Percentiles rank a stretch among this genome's conserved stretches.
Conservation (phyloP, 2,888 invertebrate genomes). For the Tenthredo scrophulariae region DNA sequence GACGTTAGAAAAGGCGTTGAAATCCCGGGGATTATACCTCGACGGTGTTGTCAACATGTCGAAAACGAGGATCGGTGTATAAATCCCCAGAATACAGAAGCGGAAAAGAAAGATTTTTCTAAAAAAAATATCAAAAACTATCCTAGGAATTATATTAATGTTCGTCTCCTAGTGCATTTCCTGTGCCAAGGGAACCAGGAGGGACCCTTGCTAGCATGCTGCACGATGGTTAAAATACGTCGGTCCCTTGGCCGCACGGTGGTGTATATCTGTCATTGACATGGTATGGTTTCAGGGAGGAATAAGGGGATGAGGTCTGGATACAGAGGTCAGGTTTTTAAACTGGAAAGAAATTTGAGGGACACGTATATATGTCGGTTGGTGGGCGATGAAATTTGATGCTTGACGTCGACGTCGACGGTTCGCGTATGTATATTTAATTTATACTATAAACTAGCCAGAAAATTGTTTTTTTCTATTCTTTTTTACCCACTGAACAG, state of each 20-base stretch:
- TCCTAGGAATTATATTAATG: conserved; percentile 33
- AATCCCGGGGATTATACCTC: background rate
- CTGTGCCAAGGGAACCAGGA: background rate
- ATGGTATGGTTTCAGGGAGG: background rate
- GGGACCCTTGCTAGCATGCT: background rate
- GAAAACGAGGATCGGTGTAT: background rate
- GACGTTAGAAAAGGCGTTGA: background rate
- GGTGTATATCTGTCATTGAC: conserved; percentile 32
- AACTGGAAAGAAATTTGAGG: background rate
- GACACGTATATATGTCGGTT: background rate
- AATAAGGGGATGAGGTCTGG: background rate
- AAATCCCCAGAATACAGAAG: background rate
- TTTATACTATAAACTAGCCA: background rate
- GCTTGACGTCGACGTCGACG: background rate
- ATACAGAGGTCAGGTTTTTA: conserved; percentile 44
- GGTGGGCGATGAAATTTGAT: background rate
- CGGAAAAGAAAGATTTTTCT: background rate
- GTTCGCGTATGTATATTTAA: background rate
- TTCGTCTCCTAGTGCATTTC: conserved; percentile 14
- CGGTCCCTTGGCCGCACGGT: conserved; percentile 16
- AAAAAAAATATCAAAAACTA: background rate
- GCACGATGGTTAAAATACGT: background rate
- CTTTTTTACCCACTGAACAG: background rate
- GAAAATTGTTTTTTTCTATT: background rate
- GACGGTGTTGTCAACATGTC: background rate